These are phyloP conservation scores for Centropus unirufus DNA, from an alignment of 2,113 vertebrate genomes.

Conservation along the genomic window DNA sequence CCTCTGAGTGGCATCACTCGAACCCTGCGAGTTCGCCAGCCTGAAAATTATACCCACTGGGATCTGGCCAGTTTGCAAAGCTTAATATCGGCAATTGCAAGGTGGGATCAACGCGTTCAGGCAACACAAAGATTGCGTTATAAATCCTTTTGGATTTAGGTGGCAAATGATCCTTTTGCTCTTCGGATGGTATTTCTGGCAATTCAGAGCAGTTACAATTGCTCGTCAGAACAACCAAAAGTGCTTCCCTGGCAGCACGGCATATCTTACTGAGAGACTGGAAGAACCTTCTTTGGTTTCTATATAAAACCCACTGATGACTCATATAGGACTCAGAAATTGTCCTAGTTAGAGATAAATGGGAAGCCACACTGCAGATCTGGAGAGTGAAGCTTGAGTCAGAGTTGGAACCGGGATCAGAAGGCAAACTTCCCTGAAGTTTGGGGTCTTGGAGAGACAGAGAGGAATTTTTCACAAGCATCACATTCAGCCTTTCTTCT, in stretches of 20 bases:
- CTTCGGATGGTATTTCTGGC: constrained; percentile 64
- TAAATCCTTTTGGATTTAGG: constrained; percentile 47
- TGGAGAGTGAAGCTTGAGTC: constrained; percentile 51
- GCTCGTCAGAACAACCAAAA: constrained; percentile 69
- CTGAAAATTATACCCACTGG: constrained; percentile 66
- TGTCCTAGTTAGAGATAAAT: constrained; percentile 72
- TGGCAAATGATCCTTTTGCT: constrained; percentile 58
- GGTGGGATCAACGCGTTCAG: constrained; percentile 36
- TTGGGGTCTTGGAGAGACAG: not conserved
- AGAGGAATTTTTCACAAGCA: not conserved
- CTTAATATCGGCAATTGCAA: constrained; percentile 48
- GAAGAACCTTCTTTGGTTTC: constrained; percentile 74
- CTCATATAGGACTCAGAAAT: constrained; percentile 69
- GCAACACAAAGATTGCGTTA: constrained; percentile 26
- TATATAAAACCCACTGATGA: constrained; percentile 73
- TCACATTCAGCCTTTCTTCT: not conserved
- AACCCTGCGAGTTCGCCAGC: constrained; percentile 50
- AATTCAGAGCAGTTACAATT: constrained; percentile 65
- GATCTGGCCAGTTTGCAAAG: constrained; percentile 59
- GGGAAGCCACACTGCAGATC: constrained; percentile 56
- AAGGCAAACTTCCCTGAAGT: constrained; percentile 7
- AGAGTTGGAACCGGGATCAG: constrained; percentile 39
- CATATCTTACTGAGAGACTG: constrained; percentile 73
- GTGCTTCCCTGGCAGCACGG: constrained; percentile 70
- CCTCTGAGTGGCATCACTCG: constrained; percentile 45